A percentile compares a stretch with the other conserved stretches of the same genome.
phyloP scores from a whole-genome alignment of 2,797 vertebrate genomes.

The Falco rusticolus region DNA sequence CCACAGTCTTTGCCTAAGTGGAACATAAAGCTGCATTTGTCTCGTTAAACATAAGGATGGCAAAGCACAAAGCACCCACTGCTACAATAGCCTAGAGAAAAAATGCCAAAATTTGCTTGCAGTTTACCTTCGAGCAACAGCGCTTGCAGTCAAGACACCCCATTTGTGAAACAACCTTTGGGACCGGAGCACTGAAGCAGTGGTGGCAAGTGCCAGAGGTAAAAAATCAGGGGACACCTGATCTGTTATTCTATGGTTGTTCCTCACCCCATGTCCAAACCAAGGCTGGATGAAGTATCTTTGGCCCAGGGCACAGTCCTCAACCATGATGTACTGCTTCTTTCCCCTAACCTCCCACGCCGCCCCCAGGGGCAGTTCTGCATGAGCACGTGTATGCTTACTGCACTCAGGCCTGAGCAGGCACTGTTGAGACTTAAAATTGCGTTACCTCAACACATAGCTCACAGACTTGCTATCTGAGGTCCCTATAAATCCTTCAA shows the following conservation, averaged over 20 bases:
- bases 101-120: background rate
- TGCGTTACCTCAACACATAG: background rate
- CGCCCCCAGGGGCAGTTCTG: background rate
- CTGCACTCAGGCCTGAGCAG: background rate
- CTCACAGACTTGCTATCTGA: background rate
- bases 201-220: background rate
- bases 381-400: background rate
- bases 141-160: background rate
- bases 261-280: background rate
- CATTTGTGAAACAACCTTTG: background rate
- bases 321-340: background rate
- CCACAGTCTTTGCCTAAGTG: rapidly evolving
- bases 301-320: background rate
- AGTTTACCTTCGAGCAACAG: background rate
- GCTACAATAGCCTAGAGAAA: background rate
- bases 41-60: background rate
- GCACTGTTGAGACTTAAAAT: background rate
- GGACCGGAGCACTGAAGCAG: background rate
- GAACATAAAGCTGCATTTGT: background rate
- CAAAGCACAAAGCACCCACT: background rate
- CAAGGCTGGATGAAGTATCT: background rate
- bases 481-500: background rate
- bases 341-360: background rate
- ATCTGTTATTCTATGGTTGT: background rate
- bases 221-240: background rate